These are phyloP conservation scores for Xiphophorus hellerii DNA, from an alignment of 2,113 vertebrate genomes.

Conservation along the genomic window DNA sequence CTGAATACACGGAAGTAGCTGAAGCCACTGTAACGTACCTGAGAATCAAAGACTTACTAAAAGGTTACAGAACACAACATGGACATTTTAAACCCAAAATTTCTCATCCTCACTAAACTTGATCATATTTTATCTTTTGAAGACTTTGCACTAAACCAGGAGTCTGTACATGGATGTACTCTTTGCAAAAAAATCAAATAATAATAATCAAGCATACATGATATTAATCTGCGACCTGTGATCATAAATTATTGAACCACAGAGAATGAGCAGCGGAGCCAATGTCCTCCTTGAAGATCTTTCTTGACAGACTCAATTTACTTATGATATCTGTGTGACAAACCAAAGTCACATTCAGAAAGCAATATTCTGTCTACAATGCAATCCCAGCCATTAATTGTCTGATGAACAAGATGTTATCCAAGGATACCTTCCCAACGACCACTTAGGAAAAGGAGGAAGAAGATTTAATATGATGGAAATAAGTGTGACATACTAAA, in stretches of 20 bases:
- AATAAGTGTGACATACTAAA: conserved; percentile 77
- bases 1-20: conserved; percentile 91
- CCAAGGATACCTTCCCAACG: conserved; percentile 65
- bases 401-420: conserved; percentile 72
- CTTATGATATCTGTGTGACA: conserved; percentile 55
- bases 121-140: not conserved
- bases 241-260: conserved; percentile 63
- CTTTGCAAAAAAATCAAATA: not conserved
- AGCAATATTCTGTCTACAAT: conserved; percentile 63
- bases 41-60: conserved; percentile 88
- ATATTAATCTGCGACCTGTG: conserved; percentile 38
- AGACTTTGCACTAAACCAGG: not conserved
- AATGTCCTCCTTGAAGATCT: conserved; percentile 39
- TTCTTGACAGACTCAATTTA: conserved; percentile 50
- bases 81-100: conserved; percentile 12
- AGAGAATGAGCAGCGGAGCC: conserved; percentile 45
- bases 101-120: conserved; percentile 22
- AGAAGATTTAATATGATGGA: conserved; percentile 76
- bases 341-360: conserved; percentile 73
- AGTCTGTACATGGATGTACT: conserved; percentile 13
- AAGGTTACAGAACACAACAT: conserved; percentile 68
- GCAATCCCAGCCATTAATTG: conserved; percentile 67
- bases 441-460: conserved; percentile 65
- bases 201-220: conserved; percentile 21
- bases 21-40: conserved; percentile 93